Evolutionary conservation across 2,888 invertebrate genomes (phyloP), one percentile per base, ranked within the genome.

Genomic region (Acrobasis suavella): DNA sequence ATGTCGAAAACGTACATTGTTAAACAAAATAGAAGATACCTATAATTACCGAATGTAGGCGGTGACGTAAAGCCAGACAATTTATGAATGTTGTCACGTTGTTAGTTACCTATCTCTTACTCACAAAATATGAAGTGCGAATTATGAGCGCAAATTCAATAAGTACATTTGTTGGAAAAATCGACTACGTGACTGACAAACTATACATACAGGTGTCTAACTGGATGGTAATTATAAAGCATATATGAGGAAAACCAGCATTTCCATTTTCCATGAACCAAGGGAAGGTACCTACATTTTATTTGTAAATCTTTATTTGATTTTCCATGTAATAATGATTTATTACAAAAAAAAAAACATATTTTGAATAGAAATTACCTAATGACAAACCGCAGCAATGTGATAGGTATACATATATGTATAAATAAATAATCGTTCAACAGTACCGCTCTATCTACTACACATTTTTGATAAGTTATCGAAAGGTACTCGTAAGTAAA

Each of bases 61-160:
- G 62, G 65, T 70, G 69, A 72, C 72, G 72, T 66, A 70, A 61
- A 69, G 66, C 69, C 70, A 71, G 69, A 69, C 69, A 74, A 72
- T 75, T 75, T 69, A 64, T 67, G 69, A 61, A 54, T 15, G 54
- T 64, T 70, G 66, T 76, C 75, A 54, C 10, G 54, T 64, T 70
- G 66, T 76, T 75, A 77, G 76, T 76, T 46, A 14, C 12, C 22
- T 68, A 49, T 55, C 54, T 6, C 56, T 56, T 16, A 12, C 42
- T 22, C 62, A 65, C 63, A 66, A 64, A 22, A 22, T 22, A 62
- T 62, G 42, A 69, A 70, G 74, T 75, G 73, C 71, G 68, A 76
- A 73, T 67, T 73, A 71, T 70, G 64, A 64, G 67, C 60, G 64
- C 65, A 64, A 65, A 70, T 69, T 46, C 71, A 74, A 71, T 14